Evolutionary conservation across 2,113 vertebrate genomes (phyloP).

Genomic region (Oryzias javanicus): DNA sequence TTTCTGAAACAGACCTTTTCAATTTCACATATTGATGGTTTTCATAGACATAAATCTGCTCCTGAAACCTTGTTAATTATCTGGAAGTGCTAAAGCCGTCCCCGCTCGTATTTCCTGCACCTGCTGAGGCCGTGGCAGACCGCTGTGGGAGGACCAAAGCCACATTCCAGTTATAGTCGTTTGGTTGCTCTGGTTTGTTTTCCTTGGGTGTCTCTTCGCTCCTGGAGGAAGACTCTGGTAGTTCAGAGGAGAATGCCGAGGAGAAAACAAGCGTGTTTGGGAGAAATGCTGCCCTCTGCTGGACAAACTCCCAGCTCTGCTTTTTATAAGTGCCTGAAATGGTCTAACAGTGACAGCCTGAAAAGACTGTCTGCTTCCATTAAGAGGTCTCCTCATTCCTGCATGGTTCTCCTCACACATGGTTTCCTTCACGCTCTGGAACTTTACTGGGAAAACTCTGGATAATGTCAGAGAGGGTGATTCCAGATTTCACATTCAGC

Average conservation of each 20-base stretch:
- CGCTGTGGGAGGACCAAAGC: conserved; percentile 62
- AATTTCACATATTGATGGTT: background rate
- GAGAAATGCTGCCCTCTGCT: conserved; percentile 58
- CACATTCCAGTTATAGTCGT: conserved; percentile 67
- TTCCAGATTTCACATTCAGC: too few relatives aligned
- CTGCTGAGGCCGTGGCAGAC: conserved; percentile 56
- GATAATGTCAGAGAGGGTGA: too few relatives aligned
- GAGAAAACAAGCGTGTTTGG: conserved; percentile 4
- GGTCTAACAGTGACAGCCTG: too few relatives aligned
- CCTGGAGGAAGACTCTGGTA: conserved; percentile 64
- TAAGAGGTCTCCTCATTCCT: too few relatives aligned
- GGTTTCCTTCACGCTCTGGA: too few relatives aligned
- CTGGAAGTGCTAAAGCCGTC: conserved; percentile 31
- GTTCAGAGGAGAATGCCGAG: conserved; percentile 58
- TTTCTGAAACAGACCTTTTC: background rate
- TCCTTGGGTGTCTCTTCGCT: conserved; percentile 67
- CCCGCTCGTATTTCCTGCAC: conserved; percentile 60
- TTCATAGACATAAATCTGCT: background rate
- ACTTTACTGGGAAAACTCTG: too few relatives aligned
- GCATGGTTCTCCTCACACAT: too few relatives aligned
- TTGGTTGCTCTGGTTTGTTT: conserved; percentile 71
- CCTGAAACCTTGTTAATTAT: conserved; percentile 5
- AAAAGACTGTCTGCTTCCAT: too few relatives aligned
- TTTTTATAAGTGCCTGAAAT: too few relatives aligned
- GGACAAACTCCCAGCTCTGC: background rate